Evolutionary conservation across 2,888 invertebrate genomes (phyloP).

Genomic region (Drosophila trichaetosa): DNA sequence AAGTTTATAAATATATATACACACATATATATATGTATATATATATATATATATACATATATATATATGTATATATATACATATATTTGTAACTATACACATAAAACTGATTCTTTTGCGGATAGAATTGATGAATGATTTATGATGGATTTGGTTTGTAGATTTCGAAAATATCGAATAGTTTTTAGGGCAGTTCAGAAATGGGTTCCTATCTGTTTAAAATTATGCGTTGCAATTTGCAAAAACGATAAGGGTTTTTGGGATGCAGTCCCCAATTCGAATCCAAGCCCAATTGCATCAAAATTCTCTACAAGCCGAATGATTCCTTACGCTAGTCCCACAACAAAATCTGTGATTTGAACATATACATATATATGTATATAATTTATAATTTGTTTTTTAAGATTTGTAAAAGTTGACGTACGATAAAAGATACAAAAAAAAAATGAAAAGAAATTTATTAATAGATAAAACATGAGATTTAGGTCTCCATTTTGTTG

Average conservation of each 20-base stretch:
- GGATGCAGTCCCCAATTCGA: neutral
- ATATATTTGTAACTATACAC: slow-evolving; percentile 12
- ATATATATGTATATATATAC: neutral
- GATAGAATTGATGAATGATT: neutral
- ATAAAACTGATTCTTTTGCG: slow-evolving; percentile 5
- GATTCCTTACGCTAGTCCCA: neutral
- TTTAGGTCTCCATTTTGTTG: slow-evolving; percentile 42
- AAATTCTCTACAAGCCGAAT: neutral
- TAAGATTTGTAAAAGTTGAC: slow-evolving; percentile 7
- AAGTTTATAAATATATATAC: slow-evolving; percentile 22
- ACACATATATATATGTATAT: neutral
- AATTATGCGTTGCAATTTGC: neutral
- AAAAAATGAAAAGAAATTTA: slow-evolving; percentile 18
- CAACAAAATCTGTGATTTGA: neutral
- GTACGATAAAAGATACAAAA: slow-evolving; percentile 14
- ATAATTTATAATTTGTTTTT: neutral
- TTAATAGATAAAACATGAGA: neutral
- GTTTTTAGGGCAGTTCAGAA: neutral
- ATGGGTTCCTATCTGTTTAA: neutral
- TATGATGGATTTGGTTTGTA: neutral
- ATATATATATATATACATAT: neutral
- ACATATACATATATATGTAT: neutral
- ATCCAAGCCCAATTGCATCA: neutral
- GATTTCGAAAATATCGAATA: neutral
- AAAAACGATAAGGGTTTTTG: neutral